Evolutionary conservation across 2,113 vertebrate species (phyloP).

Genomic region (Bolborhynchus lineola): DNA sequence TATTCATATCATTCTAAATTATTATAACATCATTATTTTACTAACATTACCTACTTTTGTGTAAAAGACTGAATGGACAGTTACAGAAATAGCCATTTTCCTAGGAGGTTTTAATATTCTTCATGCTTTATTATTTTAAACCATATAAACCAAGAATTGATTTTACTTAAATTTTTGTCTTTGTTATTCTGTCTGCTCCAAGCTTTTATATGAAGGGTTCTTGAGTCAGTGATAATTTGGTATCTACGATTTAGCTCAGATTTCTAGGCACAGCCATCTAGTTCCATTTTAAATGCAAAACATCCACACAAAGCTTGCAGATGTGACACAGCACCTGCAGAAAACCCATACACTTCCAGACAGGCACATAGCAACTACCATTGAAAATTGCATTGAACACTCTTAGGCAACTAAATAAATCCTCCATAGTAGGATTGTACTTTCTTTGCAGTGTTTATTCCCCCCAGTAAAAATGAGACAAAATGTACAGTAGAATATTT

Average conservation of each 20-base stretch:
- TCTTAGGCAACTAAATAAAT: background rate
- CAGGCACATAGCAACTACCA: background rate
- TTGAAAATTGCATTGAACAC: background rate
- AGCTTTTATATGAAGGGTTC: background rate
- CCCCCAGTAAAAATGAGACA: background rate
- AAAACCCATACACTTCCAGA: background rate
- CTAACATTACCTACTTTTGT: background rate
- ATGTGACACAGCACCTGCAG: background rate
- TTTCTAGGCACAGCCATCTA: background rate
- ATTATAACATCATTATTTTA: slow-evolving; percentile 6
- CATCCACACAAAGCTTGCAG: background rate
- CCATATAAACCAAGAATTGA: background rate
- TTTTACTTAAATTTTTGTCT: background rate
- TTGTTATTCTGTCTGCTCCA: background rate
- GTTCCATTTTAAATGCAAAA: background rate
- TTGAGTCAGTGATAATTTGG: background rate
- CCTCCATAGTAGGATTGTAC: background rate
- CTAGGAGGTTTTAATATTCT: background rate
- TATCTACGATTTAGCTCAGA: background rate
- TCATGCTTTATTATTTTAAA: slow-evolving; percentile 11
- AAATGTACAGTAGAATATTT: background rate
- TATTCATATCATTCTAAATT: background rate
- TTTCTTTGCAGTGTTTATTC: background rate
- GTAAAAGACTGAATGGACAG: background rate
- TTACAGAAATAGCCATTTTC: background rate